Base-by-base conservation (phyloP, 2,888 invertebrate genomes). In the Athalia circularis region DNA sequence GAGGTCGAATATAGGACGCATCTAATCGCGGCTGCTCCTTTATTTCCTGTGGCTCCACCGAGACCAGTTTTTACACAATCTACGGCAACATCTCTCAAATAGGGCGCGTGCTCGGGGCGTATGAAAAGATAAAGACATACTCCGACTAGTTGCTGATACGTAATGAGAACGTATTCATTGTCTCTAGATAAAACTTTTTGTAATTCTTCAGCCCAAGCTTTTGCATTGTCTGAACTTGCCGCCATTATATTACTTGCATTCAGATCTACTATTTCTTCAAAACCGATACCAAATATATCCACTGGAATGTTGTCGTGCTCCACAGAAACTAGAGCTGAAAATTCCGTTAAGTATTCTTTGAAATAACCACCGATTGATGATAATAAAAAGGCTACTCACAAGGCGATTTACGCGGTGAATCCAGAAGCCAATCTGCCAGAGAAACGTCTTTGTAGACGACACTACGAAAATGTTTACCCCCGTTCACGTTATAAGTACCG, bases 401-500 rank as follows among this genome's bases (percentile, higher is more conserved):
- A 8, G 86, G 82, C 68, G 86, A 85, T 78, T 87, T 87, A 5
- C 79, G 82, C 1, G 88, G 95, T 65, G 96, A 95, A 90, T 98
- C 98, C 65, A 98, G 91, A 47, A 99, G 91, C 98, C 98, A 98
- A 91, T 97, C 97, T 11, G 96, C 93, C 57, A 98, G 90, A 0
- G 96, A 95, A 0, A 95, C 93, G 89, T 97, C 96, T 90, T 98
- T 98, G 89, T 97, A 97, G 48, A 97, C 99, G 77, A 99, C 95
- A 90, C 98, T 98, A 83, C 98, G 94, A 87, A 99, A 99, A 91
- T 99, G 98, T 91, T 98, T 99, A 3, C 99, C 99, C 61, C 99
- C 99, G 91, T 99, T 99, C 0, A 99, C 99, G 91, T 99, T 99
- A 92, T 99, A 99, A 0, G 99, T 99, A 13, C 98, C 99, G 77